Percentiles rank a stretch among this genome's conserved stretches.
Evolutionary conservation across 2,113 vertebrate genomes (phyloP).

Genomic region (rat (Rattus norvegicus)): DNA sequence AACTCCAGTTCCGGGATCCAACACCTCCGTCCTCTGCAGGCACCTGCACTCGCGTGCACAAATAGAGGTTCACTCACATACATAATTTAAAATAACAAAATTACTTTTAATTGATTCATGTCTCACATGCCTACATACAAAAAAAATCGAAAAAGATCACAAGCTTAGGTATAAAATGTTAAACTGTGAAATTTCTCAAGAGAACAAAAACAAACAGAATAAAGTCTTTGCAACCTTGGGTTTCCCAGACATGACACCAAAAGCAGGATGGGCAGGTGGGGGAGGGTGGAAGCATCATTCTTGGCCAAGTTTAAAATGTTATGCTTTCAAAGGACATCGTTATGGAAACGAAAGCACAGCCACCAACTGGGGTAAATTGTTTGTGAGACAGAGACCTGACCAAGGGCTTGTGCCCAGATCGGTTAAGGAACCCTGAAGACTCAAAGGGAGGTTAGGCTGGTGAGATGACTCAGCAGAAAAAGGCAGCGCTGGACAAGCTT

Average conservation of each 20-base stretch:
- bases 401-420: not conserved
- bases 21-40: not conserved
- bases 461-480: not conserved
- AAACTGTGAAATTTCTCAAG: not conserved
- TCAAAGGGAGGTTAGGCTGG: not conserved
- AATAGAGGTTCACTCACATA: not conserved
- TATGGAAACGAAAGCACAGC: not conserved
- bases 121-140: not conserved
- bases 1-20: not conserved
- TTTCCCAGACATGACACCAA: not conserved
- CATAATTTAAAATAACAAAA: not conserved
- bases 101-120: not conserved
- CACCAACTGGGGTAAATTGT: not conserved
- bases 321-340: not conserved
- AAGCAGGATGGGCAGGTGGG: not conserved
- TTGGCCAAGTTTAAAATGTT: not conserved
- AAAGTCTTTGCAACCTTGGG: not conserved
- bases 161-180: not conserved
- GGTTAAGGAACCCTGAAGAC: not conserved
- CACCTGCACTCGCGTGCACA: not conserved
- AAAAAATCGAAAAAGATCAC: not conserved
- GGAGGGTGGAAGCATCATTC: no score
- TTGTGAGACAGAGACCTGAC: not conserved
- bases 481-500: not conserved
- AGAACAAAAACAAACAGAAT: not conserved